A percentile compares a stretch with the other conserved stretches of the same genome.
These are phyloP conservation scores for Plebejus argus DNA, from an alignment of 2,888 invertebrate species.

Conservation along the genomic window DNA sequence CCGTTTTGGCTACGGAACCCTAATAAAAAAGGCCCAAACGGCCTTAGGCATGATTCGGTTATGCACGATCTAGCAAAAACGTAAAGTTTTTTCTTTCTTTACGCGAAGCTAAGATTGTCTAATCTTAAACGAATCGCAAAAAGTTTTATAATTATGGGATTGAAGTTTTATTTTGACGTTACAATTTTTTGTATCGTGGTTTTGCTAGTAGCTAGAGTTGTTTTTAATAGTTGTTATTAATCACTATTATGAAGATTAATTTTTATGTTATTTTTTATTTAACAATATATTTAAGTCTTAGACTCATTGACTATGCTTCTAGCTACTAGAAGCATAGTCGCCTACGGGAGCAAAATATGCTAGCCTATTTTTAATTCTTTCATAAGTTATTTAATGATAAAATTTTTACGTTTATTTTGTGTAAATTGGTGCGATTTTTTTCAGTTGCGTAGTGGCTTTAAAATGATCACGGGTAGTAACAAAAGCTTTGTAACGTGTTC, in stretches of 20 bases:
- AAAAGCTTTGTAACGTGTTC: slow-evolving; percentile 36
- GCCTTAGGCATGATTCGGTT: not conserved
- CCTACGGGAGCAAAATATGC: too few relatives aligned
- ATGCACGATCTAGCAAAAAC: not conserved
- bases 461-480: slow-evolving; percentile 40
- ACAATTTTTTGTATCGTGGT: not conserved
- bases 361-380: not conserved
- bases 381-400: too few relatives aligned
- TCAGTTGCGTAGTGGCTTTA: not conserved
- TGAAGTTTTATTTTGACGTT: not conserved
- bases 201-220: not conserved
- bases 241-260: not conserved
- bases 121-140: not conserved
- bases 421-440: not conserved
- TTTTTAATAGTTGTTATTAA: not conserved
- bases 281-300: too few relatives aligned
- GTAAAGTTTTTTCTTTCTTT: not conserved
- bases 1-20: too few relatives aligned
- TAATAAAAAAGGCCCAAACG: not conserved
- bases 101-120: not conserved
- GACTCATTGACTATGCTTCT: too few relatives aligned
- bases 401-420: too few relatives aligned
- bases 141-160: not conserved
- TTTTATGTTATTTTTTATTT: not conserved
- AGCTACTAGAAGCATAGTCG: too few relatives aligned